Evolutionary conservation across 2,113 vertebrate species (phyloP).

Genomic region (Pedetes capensis): DNA sequence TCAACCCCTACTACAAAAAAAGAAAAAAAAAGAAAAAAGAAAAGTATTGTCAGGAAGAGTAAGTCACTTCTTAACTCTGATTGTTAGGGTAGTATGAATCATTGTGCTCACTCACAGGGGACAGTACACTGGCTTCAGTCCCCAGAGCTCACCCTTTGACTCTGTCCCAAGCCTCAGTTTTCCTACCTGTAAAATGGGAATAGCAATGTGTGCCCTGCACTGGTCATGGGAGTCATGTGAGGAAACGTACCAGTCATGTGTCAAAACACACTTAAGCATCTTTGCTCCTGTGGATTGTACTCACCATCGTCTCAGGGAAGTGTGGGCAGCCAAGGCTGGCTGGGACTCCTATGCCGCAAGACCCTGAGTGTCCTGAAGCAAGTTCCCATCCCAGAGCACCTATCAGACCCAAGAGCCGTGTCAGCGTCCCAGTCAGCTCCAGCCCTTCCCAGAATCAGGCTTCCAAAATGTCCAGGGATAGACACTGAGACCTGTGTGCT

Average conservation of each 20-base stretch:
- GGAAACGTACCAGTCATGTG: not conserved
- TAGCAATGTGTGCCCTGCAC: fast-evolving
- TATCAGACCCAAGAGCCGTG: fast-evolving
- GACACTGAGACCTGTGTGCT: fast-evolving
- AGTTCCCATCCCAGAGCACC: not conserved
- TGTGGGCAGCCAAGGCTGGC: not conserved
- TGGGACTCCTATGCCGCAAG: not conserved
- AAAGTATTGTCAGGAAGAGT: fast-evolving
- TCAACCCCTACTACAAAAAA: no score
- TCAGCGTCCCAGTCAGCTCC: not conserved
- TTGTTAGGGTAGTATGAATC: not conserved
- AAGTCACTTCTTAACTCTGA: no score
- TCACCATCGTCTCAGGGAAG: not conserved
- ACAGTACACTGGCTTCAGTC: not conserved
- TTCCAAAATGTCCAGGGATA: not conserved
- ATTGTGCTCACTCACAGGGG: not conserved
- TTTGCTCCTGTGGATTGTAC: fast-evolving
- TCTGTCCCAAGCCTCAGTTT: not conserved
- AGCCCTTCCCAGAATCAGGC: not conserved
- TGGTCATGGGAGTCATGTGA: fast-evolving
- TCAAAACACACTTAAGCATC: not conserved
- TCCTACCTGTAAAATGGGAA: not conserved
- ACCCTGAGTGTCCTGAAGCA: not conserved
- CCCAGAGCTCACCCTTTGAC: not conserved
- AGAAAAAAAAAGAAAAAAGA: no score